phyloP scores from a whole-genome alignment of 2,888 invertebrate species.

The Hylaea fasciaria region DNA sequence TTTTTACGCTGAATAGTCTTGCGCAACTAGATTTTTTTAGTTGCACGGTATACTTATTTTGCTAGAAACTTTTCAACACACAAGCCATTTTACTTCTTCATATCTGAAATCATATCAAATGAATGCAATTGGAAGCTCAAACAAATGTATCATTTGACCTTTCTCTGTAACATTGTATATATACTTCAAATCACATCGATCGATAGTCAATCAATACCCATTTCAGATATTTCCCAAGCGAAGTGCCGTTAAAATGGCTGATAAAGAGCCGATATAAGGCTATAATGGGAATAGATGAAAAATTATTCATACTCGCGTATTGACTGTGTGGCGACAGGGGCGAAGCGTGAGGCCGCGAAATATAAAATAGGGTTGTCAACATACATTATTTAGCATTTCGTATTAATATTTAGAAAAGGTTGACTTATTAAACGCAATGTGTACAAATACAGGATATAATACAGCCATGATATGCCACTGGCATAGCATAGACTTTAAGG shows the following conservation, averaged over 20 bases:
- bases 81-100: too few relatives aligned
- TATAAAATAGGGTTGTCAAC: conserved; percentile 59
- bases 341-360: conserved; percentile 65
- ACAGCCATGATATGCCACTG: too few relatives aligned
- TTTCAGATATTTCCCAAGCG: conserved; percentile 1
- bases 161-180: too few relatives aligned
- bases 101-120: too few relatives aligned
- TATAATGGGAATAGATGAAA: conserved; percentile 77
- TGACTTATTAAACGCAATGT: neutral
- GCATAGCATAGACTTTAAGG: too few relatives aligned
- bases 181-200: neutral
- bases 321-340: conserved; percentile 70
- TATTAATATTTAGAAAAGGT: too few relatives aligned
- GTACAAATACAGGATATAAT: too few relatives aligned
- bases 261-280: conserved; percentile 43
- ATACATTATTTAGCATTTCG: conserved; percentile 2
- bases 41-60: conserved; percentile 34
- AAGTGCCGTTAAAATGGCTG: conserved; percentile 26
- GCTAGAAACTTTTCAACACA: conserved; percentile 18
- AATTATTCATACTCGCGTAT: conserved; percentile 78
- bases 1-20: conserved; percentile 68
- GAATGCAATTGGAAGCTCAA: too few relatives aligned
- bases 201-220: neutral
- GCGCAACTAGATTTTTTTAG: conserved; percentile 51
- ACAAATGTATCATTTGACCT: too few relatives aligned